Evolutionary conservation across 2,113 vertebrate species (phyloP).

Genomic region (Motacilla tschutschensis): DNA sequence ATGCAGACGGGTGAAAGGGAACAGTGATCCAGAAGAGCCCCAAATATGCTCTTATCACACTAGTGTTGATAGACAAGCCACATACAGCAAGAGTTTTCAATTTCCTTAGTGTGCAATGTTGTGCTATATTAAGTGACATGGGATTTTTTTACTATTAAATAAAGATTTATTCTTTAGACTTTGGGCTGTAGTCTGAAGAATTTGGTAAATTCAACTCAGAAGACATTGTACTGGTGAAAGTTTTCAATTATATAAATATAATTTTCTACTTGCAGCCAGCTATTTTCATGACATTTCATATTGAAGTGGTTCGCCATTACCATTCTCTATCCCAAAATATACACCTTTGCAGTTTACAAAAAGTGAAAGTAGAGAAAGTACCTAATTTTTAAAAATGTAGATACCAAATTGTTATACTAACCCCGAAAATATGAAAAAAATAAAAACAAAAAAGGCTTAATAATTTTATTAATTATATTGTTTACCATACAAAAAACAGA

Average conservation of each 20-base stretch:
- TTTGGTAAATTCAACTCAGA: neutral
- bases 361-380: neutral
- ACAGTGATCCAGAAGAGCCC: neutral
- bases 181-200: neutral
- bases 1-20: neutral
- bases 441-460: neutral
- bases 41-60: neutral
- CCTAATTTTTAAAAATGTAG: neutral
- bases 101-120: neutral
- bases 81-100: neutral
- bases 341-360: neutral
- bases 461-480: neutral
- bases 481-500: neutral
- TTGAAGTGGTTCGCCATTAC: neutral
- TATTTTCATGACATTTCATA: neutral
- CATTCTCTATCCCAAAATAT: neutral
- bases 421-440: neutral
- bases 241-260: neutral
- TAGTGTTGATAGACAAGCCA: neutral
- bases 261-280: neutral
- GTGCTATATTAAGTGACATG: neutral
- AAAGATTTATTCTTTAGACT: constrained; percentile 12
- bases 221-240: neutral
- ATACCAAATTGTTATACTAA: neutral
- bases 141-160: neutral